A percentile compares a stretch with the other conserved stretches of the same genome.
phyloP scores from a whole-genome alignment of 2,113 vertebrate species.

The Phoxinus phoxinus region DNA sequence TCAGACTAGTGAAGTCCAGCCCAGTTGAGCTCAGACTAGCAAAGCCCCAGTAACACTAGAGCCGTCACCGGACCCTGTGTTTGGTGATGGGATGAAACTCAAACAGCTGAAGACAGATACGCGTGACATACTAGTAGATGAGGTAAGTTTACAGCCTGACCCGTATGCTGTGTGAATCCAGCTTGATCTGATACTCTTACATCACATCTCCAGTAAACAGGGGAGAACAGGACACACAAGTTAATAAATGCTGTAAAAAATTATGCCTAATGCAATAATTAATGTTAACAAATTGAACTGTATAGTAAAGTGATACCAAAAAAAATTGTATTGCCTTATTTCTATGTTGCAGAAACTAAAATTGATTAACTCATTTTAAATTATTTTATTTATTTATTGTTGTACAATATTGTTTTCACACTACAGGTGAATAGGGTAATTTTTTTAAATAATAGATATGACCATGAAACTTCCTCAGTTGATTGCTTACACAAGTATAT shows the following conservation, averaged over 20 bases:
- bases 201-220: neutral
- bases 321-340: neutral
- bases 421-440: no score
- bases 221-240: neutral
- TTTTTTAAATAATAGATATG: no score
- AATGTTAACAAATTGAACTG: neutral
- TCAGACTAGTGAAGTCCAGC: slow-evolving; percentile 4
- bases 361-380: no score
- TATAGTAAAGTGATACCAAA: neutral
- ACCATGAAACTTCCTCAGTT: no score
- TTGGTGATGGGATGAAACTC: slow-evolving; percentile 29
- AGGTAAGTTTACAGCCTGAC: slow-evolving; percentile 37
- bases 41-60: slow-evolving; percentile 12
- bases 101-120: slow-evolving; percentile 34
- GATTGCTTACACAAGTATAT: no score
- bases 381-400: neutral
- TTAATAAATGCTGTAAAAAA: neutral
- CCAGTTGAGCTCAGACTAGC: neutral
- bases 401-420: no score
- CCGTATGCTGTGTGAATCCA: neutral
- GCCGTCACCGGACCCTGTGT: slow-evolving; percentile 32
- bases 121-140: slow-evolving; percentile 8
- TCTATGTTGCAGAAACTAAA: neutral
- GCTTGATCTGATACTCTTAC: neutral
- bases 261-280: neutral